Evolutionary conservation across 2,888 invertebrate genomes (phyloP).

Genomic region (Andrena fulva): DNA sequence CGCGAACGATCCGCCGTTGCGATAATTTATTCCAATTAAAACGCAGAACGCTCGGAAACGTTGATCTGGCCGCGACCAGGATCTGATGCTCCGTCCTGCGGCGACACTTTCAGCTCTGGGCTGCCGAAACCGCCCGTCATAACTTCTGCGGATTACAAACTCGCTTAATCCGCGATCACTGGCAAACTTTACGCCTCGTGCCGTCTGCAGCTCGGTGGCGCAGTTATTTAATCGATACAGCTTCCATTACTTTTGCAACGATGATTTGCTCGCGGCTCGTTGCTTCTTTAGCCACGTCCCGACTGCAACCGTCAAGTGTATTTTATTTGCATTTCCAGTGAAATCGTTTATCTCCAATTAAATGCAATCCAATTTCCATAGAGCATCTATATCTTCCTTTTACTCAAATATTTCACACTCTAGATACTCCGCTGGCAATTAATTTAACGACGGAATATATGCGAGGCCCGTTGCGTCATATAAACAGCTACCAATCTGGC

Average conservation of each 20-base stretch:
- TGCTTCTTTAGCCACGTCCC: background rate
- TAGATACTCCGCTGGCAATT: background rate
- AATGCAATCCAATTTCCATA: background rate
- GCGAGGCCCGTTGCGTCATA: background rate
- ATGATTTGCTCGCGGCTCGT: background rate
- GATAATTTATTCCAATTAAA: background rate
- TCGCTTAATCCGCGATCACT: constrained; percentile 31
- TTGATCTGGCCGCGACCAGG: background rate
- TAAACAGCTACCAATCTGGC: constrained; percentile 17
- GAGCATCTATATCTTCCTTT: background rate
- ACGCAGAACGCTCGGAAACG: no score
- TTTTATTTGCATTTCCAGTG: background rate
- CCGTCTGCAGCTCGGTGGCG: background rate
- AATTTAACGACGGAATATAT: background rate
- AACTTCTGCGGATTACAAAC: constrained; percentile 36
- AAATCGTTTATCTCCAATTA: background rate
- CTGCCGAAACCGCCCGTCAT: constrained; percentile 5
- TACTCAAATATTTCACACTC: background rate
- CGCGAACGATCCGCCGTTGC: background rate
- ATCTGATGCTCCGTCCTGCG: background rate
- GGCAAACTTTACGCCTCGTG: constrained; percentile 10
- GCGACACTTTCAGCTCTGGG: background rate
- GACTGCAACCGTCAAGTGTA: background rate
- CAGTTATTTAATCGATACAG: constrained; percentile 38
- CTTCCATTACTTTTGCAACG: constrained; percentile 1